These are phyloP conservation scores for Nebria ingens DNA, from an alignment of 1,140 invertebrate genomes.

Conservation along the genomic window DNA sequence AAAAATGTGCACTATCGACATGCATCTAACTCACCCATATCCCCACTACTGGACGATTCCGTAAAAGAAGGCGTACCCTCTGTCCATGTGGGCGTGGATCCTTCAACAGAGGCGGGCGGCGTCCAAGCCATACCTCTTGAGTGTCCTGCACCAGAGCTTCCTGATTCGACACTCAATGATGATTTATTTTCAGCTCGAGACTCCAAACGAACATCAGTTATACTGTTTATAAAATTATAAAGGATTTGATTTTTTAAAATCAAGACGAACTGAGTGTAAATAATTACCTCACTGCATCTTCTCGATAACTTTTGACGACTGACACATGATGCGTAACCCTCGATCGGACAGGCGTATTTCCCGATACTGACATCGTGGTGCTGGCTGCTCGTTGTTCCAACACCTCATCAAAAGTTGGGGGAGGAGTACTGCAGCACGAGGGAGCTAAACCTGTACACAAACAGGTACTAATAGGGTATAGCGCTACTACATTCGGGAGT, in stretches of 20 bases:
- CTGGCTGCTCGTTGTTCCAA: constrained; percentile 45
- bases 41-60: constrained; percentile 87
- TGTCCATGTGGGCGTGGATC: constrained; percentile 93
- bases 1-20: constrained; percentile 8
- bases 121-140: constrained; percentile 64
- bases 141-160: constrained; percentile 44
- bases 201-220: constrained; percentile 45
- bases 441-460: constrained; percentile 33
- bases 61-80: constrained; percentile 96
- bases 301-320: constrained; percentile 25
- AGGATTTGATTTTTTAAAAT: too few species aligned
- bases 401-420: constrained; percentile 75
- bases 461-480: too few species aligned
- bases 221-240: too few species aligned
- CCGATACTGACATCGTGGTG: constrained; percentile 40
- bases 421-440: constrained; percentile 73
- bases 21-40: constrained; percentile 56
- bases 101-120: constrained; percentile 79
- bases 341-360: constrained; percentile 22
- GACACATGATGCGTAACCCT: constrained; percentile 19
- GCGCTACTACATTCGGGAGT: too few species aligned
- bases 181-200: constrained; percentile 53
- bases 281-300: constrained; percentile 35
- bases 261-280: too few species aligned
- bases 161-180: constrained; percentile 55